Evolutionary conservation across 2,888 invertebrate species (phyloP).

Genomic region (Torymus tubicola): DNA sequence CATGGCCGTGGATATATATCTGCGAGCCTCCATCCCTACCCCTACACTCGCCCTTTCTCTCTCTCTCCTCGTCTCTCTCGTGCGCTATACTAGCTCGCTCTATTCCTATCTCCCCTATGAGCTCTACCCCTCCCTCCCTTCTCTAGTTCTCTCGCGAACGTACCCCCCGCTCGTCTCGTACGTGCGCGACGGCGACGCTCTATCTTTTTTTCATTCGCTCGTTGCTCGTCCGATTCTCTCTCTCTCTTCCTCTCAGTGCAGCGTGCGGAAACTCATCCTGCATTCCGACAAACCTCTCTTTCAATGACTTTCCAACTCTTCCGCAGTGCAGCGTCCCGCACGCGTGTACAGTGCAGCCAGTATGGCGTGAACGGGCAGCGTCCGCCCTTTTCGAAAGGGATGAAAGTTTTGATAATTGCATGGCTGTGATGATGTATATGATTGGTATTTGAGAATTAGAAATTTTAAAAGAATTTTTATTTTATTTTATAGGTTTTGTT

Average conservation of each 20-base stretch:
- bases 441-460: not conserved
- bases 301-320: slow-evolving; percentile 57
- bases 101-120: slow-evolving; percentile 23
- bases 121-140: slow-evolving; percentile 6
- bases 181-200: not conserved
- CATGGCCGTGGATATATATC: slow-evolving; percentile 76
- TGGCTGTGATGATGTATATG: not conserved
- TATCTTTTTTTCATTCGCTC: slow-evolving; percentile 12
- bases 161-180: slow-evolving; percentile 7
- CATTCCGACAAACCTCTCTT: slow-evolving; percentile 60
- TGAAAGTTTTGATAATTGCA: slow-evolving; percentile 45
- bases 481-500: too few species aligned
- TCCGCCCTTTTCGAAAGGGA: slow-evolving; percentile 4
- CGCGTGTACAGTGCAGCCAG: not conserved
- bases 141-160: not conserved
- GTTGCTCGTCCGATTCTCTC: slow-evolving; percentile 3
- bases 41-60: slow-evolving; percentile 35
- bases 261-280: slow-evolving; percentile 59
- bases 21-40: slow-evolving; percentile 68
- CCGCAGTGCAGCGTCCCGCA: slow-evolving; percentile 16
- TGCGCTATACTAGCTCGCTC: slow-evolving; percentile 10
- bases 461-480: not conserved
- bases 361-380: not conserved
- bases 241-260: slow-evolving; percentile 59
- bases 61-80: slow-evolving; percentile 29